A percentile compares a stretch with the other conserved stretches of the same genome.
These are phyloP conservation scores for Nomada lathburiana DNA, from an alignment of 2,888 invertebrate genomes.

Conservation along the genomic window DNA sequence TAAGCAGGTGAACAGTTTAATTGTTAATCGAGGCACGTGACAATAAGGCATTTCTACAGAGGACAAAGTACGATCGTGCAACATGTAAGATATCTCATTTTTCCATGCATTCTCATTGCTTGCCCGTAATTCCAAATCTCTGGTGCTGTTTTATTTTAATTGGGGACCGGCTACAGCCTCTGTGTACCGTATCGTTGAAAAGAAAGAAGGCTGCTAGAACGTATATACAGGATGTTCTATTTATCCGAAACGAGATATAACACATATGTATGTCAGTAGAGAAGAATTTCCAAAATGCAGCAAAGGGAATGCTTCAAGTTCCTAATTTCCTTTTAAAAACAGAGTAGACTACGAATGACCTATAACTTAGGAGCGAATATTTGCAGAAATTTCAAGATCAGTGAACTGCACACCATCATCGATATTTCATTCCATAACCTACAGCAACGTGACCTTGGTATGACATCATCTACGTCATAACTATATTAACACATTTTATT, in stretches of 20 bases:
- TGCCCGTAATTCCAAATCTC: not conserved
- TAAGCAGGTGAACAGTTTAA: conserved; percentile 81
- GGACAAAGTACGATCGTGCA: conserved; percentile 71
- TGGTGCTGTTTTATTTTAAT: not conserved
- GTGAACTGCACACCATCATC: not conserved
- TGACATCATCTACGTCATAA: not conserved
- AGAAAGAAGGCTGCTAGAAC: too few relatives aligned
- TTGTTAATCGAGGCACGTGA: conserved; percentile 82
- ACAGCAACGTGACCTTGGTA: not conserved
- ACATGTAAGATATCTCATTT: conserved; percentile 62
- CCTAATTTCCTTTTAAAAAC: not conserved
- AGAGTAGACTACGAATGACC: not conserved
- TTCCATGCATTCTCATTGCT: not conserved
- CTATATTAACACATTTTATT: not conserved
- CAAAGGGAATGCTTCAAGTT: too few relatives aligned
- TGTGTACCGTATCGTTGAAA: not conserved
- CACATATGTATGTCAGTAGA: too few relatives aligned
- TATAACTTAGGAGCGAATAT: not conserved
- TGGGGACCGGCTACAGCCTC: not conserved
- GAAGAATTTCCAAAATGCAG: too few relatives aligned
- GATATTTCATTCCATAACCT: not conserved
- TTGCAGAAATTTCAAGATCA: not conserved
- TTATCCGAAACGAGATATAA: too few relatives aligned
- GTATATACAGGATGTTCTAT: too few relatives aligned
- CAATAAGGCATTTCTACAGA: conserved; percentile 81